Evolutionary conservation across 2,888 invertebrate genomes (phyloP), one percentile per base, ranked within the genome.

Genomic region (Lysandra bellargus): DNA sequence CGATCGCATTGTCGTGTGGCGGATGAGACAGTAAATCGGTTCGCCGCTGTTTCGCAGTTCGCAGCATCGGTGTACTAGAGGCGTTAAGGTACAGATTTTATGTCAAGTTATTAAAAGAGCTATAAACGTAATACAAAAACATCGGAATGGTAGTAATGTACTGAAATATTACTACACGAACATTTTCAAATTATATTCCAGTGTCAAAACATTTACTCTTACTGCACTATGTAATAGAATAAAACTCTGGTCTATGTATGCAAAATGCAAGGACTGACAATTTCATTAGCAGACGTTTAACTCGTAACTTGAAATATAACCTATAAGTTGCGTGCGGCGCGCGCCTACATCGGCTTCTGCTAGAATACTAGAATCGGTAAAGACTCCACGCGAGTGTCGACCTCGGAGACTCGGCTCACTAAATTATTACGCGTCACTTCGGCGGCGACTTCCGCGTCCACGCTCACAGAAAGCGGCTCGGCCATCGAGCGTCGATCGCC

Each of bases 331-430:
- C 72, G 23, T 61, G 78, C 75, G 78, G 37, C 79, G 14, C 40
- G 49, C 57, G 12, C 76, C 44, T 78, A 40, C n/a, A 23, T 30
- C 64, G 74, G 80, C 53, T 80, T 78, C 72, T 81, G 84, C 84
- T 86, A 87, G 83, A 85, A 87, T 78, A 84, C 86, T 74, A 86
- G 76, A 14, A 87, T 83, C 5, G 87, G 85, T 79, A 83, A 77
- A 5, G 79, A 78, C 17, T 81, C 79, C 12, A 83, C 80, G 40
- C 81, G 82, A 14, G 78, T 61, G 37, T 79, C 79, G 57, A 72
- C 79, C 4, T 78, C 40, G 30, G 78, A 30, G 60, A 78, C 78
- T 37, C 61, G 40, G 23, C 60, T 61, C 78, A 78, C 78, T 64
- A 78, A 61, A 78, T 44, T 78, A 78, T 78, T 44, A 78, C 61